Percentiles rank a stretch among this genome's conserved stretches.
Conservation (phyloP, 1,140 invertebrate species). For the Tribolium castaneum region DNA sequence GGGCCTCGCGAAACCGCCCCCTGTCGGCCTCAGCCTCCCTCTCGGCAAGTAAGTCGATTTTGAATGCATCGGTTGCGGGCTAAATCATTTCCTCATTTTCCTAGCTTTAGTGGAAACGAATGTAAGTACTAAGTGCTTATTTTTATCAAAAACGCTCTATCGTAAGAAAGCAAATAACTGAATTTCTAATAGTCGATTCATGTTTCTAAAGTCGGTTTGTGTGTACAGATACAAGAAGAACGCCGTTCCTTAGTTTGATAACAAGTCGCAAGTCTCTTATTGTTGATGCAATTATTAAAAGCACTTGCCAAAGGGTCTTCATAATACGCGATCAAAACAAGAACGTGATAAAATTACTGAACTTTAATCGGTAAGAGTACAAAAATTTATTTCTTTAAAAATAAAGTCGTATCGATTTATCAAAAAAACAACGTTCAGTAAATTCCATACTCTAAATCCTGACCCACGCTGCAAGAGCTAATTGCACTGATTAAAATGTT, state of each 20-base stretch:
- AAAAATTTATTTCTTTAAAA: conserved; percentile 22
- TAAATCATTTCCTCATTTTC: conserved; percentile 19
- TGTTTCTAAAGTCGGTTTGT: conserved; percentile 31
- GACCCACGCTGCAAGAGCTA: conserved; percentile 28
- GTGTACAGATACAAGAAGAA: conserved; percentile 15
- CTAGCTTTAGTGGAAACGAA: conserved; percentile 14
- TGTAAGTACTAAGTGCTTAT: conserved; percentile 3
- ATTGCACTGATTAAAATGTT: conserved; percentile 15
- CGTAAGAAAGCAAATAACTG: conserved; percentile 16
- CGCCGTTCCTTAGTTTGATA: conserved; percentile 14
- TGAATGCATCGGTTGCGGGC: background rate
- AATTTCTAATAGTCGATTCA: conserved; percentile 23
- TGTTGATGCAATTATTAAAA: background rate
- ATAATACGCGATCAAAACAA: background rate
- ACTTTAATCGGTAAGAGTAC: background rate
- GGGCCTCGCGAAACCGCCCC: conserved; percentile 46
- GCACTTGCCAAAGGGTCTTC: background rate
- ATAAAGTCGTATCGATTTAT: conserved; percentile 24
- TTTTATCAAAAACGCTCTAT: background rate
- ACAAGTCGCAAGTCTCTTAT: background rate
- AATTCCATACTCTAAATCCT: conserved; percentile 8
- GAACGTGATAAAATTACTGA: background rate
- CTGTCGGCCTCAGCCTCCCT: conserved; percentile 66
- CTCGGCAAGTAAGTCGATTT: conserved; percentile 65
- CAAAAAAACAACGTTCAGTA: conserved; percentile 2